Base-by-base conservation (phyloP, 2,888 invertebrate species). In the Diogma glabrata region DNA sequence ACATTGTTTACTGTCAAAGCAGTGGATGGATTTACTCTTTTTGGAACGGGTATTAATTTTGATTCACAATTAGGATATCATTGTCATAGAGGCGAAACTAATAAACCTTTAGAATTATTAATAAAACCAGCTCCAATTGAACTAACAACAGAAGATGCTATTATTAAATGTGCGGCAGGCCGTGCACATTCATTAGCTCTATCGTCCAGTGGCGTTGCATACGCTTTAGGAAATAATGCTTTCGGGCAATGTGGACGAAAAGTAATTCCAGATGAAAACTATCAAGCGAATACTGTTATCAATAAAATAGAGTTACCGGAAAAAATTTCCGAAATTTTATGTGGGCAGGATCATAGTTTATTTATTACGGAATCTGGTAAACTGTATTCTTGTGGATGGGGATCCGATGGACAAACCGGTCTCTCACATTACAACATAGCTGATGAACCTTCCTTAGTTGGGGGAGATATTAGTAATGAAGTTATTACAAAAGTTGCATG, bases 361-460 rank as follows among this genome's bases (percentile, higher is more conserved):
- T 81, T 91, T 58, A 62, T 95, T 55, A 88, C 87, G 55, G 78
- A 81, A 61, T 72, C 76, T 19, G 95, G 96, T 1, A 75, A 79
- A 59, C 85, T 96, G 4, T 93, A 79, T 63, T 77, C 87, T 0
- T 95, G 91, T 68, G 96, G 97, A 0, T 89, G 92, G 84, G 89
- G 94, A 24, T 86, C 91, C 1, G 95, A 96, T 69, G 97, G 97
- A 0, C 96, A 96, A 72, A 91, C 92, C 1, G 95, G 89, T 0
- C 71, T 84, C 9, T 87, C 86, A 0, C 77, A 77, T 58, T 87
- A 75, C 61, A 69, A 76, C 19, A 79, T 79, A 51, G 75, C 75
- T 49, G 74, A 76, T 3, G 62, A 69, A 55, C 82, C 84, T 3
- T 73, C 74, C 1, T 65, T 72, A 36, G 79, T 87, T 0, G 75